These are phyloP conservation scores for Gonioctena quinquepunctata DNA, from an alignment of 1,140 invertebrate genomes.

Conservation along the genomic window DNA sequence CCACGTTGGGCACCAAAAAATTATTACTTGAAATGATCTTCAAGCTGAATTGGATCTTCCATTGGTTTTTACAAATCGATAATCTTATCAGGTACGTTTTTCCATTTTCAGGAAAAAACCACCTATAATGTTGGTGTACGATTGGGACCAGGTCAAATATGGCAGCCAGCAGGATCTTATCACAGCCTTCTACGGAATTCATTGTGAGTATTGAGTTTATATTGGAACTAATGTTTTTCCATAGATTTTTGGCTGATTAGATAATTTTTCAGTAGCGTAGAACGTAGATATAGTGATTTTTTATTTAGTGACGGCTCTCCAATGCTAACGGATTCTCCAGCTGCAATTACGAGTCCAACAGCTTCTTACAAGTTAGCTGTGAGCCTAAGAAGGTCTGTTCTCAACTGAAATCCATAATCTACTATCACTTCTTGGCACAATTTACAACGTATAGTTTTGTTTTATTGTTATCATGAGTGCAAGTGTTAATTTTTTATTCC, in stretches of 20 bases:
- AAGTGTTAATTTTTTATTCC: no score
- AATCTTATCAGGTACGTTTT: not conserved
- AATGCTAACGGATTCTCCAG: constrained; percentile 4
- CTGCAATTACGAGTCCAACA: constrained; percentile 34
- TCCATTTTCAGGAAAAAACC: constrained; percentile 65
- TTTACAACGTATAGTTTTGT: no score
- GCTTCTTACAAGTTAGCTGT: constrained; percentile 35
- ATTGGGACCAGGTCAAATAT: constrained; percentile 70
- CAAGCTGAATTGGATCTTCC: no score
- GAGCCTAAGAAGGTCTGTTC: constrained; percentile 32
- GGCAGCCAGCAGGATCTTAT: constrained; percentile 65
- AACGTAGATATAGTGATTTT: constrained; percentile 15
- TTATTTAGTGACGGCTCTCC: constrained; percentile 12
- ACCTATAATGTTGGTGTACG: constrained; percentile 70
- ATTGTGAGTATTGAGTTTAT: constrained; percentile 59
- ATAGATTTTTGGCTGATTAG: not conserved
- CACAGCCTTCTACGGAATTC: constrained; percentile 40
- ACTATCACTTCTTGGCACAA: no score
- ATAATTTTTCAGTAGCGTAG: constrained; percentile 8
- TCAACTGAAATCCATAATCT: not conserved
- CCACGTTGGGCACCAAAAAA: not conserved
- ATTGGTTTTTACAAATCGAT: not conserved
- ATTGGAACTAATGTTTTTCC: not conserved
- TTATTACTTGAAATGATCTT: no score
- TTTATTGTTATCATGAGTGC: no score